Conservation (phyloP, 1,140 invertebrate species). For the Pachyrhynchus sulphureomaculatus region DNA sequence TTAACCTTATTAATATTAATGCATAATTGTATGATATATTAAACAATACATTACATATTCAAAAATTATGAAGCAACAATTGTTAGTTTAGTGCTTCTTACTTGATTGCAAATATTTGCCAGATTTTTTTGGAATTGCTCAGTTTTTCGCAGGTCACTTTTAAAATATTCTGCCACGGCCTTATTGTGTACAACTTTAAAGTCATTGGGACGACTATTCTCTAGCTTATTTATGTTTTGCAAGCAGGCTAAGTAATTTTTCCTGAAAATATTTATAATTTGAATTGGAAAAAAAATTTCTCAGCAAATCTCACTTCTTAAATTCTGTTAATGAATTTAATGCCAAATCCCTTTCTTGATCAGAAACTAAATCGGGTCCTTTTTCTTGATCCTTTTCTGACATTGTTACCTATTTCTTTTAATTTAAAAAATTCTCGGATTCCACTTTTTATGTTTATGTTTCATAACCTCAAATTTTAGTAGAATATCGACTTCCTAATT, state of each 20-base stretch:
- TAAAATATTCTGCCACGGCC: constrained; percentile 71
- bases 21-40: too few relatives aligned
- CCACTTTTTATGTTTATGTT: too few relatives aligned
- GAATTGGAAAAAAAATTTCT: neutral
- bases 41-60: too few relatives aligned
- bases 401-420: neutral
- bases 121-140: constrained; percentile 70
- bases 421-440: neutral
- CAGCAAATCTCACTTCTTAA: constrained; percentile 42
- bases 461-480: too few relatives aligned
- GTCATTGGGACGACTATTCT: constrained; percentile 58
- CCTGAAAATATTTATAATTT: constrained; percentile 38
- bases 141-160: constrained; percentile 68
- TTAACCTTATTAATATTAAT: too few relatives aligned
- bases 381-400: constrained; percentile 20
- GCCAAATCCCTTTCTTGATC: constrained; percentile 47
- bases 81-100: too few relatives aligned
- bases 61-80: too few relatives aligned
- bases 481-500: too few relatives aligned
- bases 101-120: constrained; percentile 61
- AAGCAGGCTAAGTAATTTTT: constrained; percentile 59
- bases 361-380: constrained; percentile 28
- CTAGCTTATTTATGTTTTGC: constrained; percentile 61
- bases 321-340: constrained; percentile 44
- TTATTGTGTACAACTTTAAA: constrained; percentile 73